These are phyloP conservation scores for Andrena flavipes DNA, from an alignment of 2,888 invertebrate species.

Conservation along the genomic window DNA sequence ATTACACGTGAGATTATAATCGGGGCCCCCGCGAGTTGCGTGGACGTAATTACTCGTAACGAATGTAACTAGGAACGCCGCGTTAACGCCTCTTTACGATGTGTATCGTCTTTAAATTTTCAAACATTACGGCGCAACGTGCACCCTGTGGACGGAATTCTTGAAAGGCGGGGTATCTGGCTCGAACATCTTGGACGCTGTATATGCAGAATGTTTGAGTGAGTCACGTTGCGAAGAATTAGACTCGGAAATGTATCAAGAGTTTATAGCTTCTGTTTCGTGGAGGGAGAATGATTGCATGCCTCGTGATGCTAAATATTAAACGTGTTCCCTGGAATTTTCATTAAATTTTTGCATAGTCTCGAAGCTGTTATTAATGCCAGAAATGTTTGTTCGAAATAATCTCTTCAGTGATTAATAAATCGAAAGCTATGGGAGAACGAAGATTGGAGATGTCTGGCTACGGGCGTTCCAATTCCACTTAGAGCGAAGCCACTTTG, in stretches of 20 bases:
- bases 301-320: neutral
- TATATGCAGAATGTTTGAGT: slow-evolving; percentile 23
- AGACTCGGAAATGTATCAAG: slow-evolving; percentile 10
- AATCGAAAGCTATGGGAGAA: neutral
- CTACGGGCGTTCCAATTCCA: neutral
- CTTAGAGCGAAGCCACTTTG: neutral
- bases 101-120: slow-evolving; percentile 34
- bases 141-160: neutral
- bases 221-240: slow-evolving; percentile 14
- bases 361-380: neutral
- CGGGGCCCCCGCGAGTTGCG: slow-evolving; percentile 37
- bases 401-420: neutral
- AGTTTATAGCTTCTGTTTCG: neutral
- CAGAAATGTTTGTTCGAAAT: neutral
- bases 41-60: slow-evolving; percentile 63
- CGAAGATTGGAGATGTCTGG: neutral
- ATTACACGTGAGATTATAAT: slow-evolving; percentile 54
- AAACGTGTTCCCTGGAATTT: neutral
- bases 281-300: neutral
- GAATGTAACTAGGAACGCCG: slow-evolving; percentile 51
- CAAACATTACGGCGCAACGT: slow-evolving; percentile 25
- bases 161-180: slow-evolving; percentile 4
- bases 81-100: slow-evolving; percentile 44
- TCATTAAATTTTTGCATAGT: neutral
- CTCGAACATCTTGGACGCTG: slow-evolving; percentile 2